These are phyloP conservation scores for Muscicapa striata DNA, from an alignment of 2,797 vertebrate genomes.

Conservation along the genomic window DNA sequence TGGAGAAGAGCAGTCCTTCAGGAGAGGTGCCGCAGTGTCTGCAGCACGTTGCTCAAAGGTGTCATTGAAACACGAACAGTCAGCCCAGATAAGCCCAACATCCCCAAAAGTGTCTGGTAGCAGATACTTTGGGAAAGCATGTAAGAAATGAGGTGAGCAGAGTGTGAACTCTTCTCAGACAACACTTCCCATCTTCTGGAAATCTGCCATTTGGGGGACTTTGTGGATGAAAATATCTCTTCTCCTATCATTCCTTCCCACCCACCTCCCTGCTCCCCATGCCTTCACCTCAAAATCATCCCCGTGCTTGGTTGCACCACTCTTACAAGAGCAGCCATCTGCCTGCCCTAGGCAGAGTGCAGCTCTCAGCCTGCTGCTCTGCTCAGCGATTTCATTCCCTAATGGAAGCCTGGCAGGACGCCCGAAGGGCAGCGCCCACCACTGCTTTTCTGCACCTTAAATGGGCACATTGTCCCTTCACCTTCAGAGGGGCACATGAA, in stretches of 20 bases:
- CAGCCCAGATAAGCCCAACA: slow-evolving; percentile 2
- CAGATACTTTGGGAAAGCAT: slow-evolving; percentile 26
- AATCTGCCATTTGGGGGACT: neutral
- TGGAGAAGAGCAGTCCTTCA: neutral
- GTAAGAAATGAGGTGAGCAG: slow-evolving; percentile 26
- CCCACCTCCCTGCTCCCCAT: neutral
- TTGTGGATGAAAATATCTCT: neutral
- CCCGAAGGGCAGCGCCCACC: neutral
- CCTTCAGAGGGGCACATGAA: slow-evolving; percentile 4
- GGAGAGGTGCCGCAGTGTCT: fast-evolving
- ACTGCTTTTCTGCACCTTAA: slow-evolving; percentile 44
- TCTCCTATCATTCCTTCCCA: neutral
- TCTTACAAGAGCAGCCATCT: neutral
- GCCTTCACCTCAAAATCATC: neutral
- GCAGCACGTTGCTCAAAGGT: neutral
- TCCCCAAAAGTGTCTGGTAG: neutral
- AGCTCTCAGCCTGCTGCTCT: slow-evolving; percentile 11
- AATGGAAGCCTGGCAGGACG: slow-evolving; percentile 3
- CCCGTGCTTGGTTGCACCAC: neutral
- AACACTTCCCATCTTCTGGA: slow-evolving; percentile 35
- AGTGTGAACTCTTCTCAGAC: neutral
- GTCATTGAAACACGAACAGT: neutral
- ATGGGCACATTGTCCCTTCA: slow-evolving; percentile 47
- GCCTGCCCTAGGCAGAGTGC: neutral
- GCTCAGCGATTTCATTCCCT: neutral